These are phyloP conservation scores for Halcyon smyrnensis DNA, from an alignment of 2,797 vertebrate species.

Conservation along the genomic window DNA sequence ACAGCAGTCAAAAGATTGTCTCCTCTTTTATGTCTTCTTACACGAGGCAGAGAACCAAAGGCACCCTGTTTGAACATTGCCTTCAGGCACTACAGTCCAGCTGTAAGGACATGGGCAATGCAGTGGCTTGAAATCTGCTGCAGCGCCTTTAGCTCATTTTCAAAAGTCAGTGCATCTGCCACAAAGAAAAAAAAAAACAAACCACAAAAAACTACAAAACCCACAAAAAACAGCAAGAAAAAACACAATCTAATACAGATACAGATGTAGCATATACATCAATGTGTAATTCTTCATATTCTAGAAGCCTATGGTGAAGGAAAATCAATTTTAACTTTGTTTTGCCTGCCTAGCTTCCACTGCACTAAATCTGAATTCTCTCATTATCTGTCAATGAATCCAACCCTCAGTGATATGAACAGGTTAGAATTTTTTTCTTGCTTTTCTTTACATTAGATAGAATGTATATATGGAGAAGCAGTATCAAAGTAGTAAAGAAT, in stretches of 20 bases:
- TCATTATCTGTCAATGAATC: not conserved
- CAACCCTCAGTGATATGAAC: not conserved
- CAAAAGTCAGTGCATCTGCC: not conserved
- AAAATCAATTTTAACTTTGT: not conserved
- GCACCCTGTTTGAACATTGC: not conserved
- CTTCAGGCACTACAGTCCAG: not conserved
- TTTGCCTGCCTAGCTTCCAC: not conserved
- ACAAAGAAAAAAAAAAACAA: not conserved
- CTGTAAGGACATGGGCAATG: accelerated
- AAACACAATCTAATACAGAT: not conserved
- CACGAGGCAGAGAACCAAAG: not conserved
- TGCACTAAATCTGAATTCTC: not conserved
- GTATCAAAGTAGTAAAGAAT: not conserved
- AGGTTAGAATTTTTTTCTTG: not conserved
- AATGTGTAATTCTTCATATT: not conserved
- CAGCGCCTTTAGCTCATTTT: not conserved
- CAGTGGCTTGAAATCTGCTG: not conserved
- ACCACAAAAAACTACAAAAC: no score
- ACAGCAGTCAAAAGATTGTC: not conserved
- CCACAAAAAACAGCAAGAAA: not conserved
- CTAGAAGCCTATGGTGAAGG: not conserved
- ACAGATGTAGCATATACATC: not conserved
- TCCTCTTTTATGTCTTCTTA: not conserved
- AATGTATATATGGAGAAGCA: not conserved
- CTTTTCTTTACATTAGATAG: not conserved